Conservation (phyloP, 2,888 invertebrate genomes). For the Drepana falcataria region DNA sequence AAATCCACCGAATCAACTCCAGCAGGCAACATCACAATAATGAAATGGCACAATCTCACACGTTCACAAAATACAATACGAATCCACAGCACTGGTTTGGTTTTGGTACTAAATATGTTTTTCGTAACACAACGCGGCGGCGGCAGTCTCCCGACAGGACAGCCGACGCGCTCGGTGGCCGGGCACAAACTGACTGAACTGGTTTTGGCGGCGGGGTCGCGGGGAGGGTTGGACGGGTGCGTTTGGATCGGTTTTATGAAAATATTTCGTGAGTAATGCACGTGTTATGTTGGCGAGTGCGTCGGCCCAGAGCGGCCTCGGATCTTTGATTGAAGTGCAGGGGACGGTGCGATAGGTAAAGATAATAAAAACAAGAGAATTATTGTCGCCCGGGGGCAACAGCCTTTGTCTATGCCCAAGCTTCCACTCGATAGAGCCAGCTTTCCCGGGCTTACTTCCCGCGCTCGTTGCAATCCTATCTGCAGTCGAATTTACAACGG, state of each 20-base stretch:
- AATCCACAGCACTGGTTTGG: constrained; percentile 73
- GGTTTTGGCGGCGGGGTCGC: constrained; percentile 59
- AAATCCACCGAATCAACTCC: constrained; percentile 69
- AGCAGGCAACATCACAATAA: constrained; percentile 65
- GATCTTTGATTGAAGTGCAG: constrained; percentile 68
- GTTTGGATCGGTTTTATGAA: constrained; percentile 76
- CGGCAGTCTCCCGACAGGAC: constrained; percentile 29
- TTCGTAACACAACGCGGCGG: constrained; percentile 68
- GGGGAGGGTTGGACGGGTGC: constrained; percentile 55
- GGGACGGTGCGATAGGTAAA: constrained; percentile 44
- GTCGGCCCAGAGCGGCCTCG: constrained; percentile 74
- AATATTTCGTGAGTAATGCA: constrained; percentile 79
- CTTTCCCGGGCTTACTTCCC: constrained; percentile 36
- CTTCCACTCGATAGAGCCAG: constrained; percentile 38
- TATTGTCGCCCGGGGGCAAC: constrained; percentile 27
- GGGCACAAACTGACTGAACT: constrained; percentile 77
- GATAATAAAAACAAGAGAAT: constrained; percentile 40
- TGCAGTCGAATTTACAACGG: constrained; percentile 55
- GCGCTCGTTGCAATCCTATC: constrained; percentile 48
- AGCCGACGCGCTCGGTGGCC: constrained; percentile 72
- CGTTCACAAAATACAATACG: constrained; percentile 52
- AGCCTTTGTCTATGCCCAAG: constrained; percentile 49
- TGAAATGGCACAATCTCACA: constrained; percentile 70
- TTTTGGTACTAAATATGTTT: constrained; percentile 65
- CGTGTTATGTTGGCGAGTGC: constrained; percentile 74